Percentiles rank a stretch among this genome's conserved stretches.
phyloP scores from a whole-genome alignment of 2,113 vertebrate species.

The Rhineura floridana region DNA sequence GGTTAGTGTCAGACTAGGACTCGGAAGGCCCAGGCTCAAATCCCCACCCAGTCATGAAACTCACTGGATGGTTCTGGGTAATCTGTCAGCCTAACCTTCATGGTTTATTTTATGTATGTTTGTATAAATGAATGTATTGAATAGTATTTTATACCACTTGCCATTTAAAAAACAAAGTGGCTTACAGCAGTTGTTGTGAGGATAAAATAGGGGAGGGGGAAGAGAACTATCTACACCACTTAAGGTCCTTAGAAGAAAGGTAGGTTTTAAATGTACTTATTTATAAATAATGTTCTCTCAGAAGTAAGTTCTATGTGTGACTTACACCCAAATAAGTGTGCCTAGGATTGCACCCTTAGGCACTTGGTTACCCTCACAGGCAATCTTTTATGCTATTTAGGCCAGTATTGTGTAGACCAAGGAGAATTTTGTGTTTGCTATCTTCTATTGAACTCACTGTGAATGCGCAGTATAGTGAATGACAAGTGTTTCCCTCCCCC shows the following conservation, averaged over 20 bases:
- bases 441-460: neutral
- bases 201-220: neutral
- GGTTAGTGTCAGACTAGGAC: neutral
- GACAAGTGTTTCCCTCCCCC: neutral
- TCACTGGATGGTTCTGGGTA: neutral
- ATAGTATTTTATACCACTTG: no score
- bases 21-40: neutral
- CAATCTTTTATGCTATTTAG: neutral
- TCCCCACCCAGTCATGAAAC: neutral
- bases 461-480: neutral
- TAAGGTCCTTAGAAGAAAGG: neutral
- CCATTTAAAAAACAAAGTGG: no score
- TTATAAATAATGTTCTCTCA: neutral
- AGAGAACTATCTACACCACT: neutral
- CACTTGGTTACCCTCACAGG: neutral
- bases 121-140: no score
- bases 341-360: neutral
- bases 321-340: neutral
- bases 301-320: neutral
- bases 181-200: no score
- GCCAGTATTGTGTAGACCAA: no score
- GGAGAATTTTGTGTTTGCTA: neutral
- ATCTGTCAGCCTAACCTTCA: neutral
- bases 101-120: no score
- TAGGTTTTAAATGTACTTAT: neutral